Evolutionary conservation across 1,140 invertebrate genomes (phyloP).

Genomic region (Drosophila tropicalis): DNA sequence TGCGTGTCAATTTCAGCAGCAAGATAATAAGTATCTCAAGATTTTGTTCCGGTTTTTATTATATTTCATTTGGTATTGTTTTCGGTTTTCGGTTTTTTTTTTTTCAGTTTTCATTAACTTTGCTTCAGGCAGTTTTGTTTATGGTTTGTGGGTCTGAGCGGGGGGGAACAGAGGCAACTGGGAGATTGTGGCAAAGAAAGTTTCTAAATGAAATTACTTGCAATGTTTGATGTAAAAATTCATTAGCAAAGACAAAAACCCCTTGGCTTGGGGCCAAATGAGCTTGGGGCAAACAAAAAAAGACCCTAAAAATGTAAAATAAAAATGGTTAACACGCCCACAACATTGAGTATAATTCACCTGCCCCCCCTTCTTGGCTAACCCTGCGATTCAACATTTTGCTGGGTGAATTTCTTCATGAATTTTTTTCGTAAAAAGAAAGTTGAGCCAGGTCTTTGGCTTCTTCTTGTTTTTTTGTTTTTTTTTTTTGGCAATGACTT

Average conservation of each 20-base stretch:
- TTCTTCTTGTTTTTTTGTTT: neutral
- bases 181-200: constrained; percentile 59
- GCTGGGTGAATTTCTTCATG: constrained; percentile 65
- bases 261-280: constrained; percentile 29
- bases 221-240: constrained; percentile 68
- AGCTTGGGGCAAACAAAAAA: constrained; percentile 36
- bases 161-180: neutral
- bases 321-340: constrained; percentile 67
- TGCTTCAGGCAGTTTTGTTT: neutral
- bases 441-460: constrained; percentile 32
- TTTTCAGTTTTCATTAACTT: constrained; percentile 5
- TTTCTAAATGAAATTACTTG: constrained; percentile 75
- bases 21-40: constrained; percentile 42
- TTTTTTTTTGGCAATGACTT: constrained; percentile 57
- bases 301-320: constrained; percentile 22
- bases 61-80: constrained; percentile 21
- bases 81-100: constrained; percentile 22
- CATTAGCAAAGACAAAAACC: constrained; percentile 60
- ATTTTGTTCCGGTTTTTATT: constrained; percentile 70
- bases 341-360: constrained; percentile 36
- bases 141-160: neutral
- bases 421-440: constrained; percentile 75
- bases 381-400: constrained; percentile 26
- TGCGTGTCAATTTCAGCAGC: constrained; percentile 56
- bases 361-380: constrained; percentile 24